These are phyloP conservation scores for Rhodinocichla rosea DNA, from an alignment of 2,113 vertebrate species.

Conservation along the genomic window DNA sequence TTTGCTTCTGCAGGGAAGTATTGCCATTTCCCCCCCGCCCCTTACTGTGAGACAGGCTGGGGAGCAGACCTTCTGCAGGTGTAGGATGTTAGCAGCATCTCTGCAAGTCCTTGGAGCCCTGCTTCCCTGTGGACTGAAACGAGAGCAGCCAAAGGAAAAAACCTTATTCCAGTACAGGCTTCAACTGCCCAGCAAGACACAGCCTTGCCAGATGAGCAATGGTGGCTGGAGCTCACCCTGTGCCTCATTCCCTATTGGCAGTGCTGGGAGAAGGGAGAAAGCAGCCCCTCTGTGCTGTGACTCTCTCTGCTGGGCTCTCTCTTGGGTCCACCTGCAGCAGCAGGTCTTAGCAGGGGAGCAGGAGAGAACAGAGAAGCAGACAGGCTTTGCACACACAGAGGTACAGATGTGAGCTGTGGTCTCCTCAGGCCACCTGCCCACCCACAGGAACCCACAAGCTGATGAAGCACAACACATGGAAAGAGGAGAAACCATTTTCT, in stretches of 20 bases:
- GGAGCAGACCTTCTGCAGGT: neutral
- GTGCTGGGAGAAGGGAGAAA: neutral
- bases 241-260: neutral
- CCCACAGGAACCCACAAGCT: neutral
- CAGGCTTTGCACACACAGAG: neutral
- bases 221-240: neutral
- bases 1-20: neutral
- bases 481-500: neutral
- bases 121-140: neutral
- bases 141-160: neutral
- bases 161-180: neutral
- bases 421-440: rapidly evolving
- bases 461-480: neutral
- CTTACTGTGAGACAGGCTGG: neutral
- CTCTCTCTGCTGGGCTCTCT: neutral
- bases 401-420: neutral
- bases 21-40: neutral
- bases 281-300: neutral
- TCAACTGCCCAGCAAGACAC: neutral
- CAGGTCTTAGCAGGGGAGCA: neutral
- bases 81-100: neutral
- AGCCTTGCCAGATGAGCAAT: neutral
- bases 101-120: neutral
- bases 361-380: neutral
- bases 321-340: neutral